phyloP scores from a whole-genome alignment of 2,888 invertebrate species.

The Trichopoda pennipes region DNA sequence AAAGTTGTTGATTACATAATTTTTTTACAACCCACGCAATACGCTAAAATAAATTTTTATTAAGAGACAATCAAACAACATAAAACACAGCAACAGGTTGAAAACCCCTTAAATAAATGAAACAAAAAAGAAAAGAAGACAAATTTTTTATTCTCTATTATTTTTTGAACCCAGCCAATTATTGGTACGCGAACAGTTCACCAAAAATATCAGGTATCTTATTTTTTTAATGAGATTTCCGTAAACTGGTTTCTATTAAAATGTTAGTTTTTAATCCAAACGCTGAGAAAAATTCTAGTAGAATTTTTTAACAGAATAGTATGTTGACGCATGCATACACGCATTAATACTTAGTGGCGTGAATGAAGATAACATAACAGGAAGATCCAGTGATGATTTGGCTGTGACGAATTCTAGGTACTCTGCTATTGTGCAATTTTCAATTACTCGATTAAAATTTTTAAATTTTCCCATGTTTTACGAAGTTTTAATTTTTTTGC shows the following conservation, averaged over 20 bases:
- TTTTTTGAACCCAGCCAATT: slow-evolving; percentile 11
- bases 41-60: background rate
- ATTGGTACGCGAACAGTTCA: slow-evolving; percentile 25
- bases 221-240: background rate
- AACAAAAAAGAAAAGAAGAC: background rate
- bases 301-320: background rate
- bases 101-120: background rate
- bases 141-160: background rate
- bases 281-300: background rate
- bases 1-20: background rate
- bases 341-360: background rate
- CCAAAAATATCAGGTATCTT: slow-evolving; percentile 1
- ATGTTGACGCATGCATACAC: background rate
- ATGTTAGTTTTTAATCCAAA: slow-evolving; percentile 45
- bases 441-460: too few relatives aligned
- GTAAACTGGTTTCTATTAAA: slow-evolving; percentile 24
- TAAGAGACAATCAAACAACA: background rate
- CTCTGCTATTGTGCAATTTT: too few relatives aligned
- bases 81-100: background rate
- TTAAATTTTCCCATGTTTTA: too few relatives aligned
- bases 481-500: too few relatives aligned
- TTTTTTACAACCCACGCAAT: background rate
- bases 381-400: too few relatives aligned
- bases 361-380: too few relatives aligned
- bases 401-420: too few relatives aligned